Base-by-base conservation (phyloP, 2,888 invertebrate species). In the Agonopterix heracliana region DNA sequence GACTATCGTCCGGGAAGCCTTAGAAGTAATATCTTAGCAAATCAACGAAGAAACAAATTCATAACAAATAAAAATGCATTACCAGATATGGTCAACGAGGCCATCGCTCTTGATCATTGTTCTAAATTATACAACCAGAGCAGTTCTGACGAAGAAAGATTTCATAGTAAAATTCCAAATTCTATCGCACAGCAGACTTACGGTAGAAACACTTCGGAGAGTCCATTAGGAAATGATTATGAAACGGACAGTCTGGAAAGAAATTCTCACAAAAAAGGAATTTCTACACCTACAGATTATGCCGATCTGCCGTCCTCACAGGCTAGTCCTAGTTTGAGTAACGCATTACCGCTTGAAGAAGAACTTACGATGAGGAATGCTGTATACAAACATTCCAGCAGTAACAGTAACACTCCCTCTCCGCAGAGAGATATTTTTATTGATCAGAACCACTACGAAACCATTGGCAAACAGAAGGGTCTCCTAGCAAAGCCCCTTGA, bases 291-390 rank as follows among this genome's bases (percentile, higher is more conserved):
- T 0, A 89, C 90, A 2, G 92, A 92, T 50, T 92, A 90, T 64
- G 89, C 90, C 0, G 93, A 93, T 59, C 75, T 92, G 4, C 90
- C 92, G 0, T 91, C 91, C 12, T 91, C 92, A 5, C 94, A 94
- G 63, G 91, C 94, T 0, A 94, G 94, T 64, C 94, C 94, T 2
- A 93, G 93, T 55, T 74, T 94, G 50, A 94, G 94, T 57, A 90
- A 91, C 2, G 94, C 94, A 1, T 73, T 95, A 48, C 95, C 95
- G 0, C 84, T 95, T 70, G 94, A 95, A 67, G 95, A 95, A 83
- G 95, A 95, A 74, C 81, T 95, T 57, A 95, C 94, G 17, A 94
- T 95, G 89, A 89, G 91, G 61, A 94, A 95, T 66, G 93, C 93
- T 2, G 90, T 95, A 2, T 93, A 94, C 55, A 92, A 93, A 71